phyloP scores from a whole-genome alignment of 2,113 vertebrate species.

The Zapornia atra region DNA sequence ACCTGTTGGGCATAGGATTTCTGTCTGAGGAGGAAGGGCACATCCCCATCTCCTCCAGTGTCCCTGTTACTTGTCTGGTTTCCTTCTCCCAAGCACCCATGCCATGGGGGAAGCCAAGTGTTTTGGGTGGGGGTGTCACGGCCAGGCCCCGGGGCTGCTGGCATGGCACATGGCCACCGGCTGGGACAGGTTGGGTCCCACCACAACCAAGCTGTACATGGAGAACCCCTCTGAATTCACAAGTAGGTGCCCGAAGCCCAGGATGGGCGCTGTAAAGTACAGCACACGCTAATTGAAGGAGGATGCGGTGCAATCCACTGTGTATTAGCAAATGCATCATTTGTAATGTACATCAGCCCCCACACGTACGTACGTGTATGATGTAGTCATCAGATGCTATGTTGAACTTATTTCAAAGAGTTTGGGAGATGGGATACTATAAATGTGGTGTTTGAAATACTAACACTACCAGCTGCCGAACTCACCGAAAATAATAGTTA shows the following conservation, averaged over 20 bases:
- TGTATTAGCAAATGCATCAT: background rate
- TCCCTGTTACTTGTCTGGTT: background rate
- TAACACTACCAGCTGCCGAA: conserved; percentile 14
- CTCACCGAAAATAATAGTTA: background rate
- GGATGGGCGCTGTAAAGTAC: background rate
- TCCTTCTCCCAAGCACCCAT: background rate
- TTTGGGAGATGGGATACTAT: background rate
- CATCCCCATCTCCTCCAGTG: fast-evolving
- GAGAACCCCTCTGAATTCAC: background rate
- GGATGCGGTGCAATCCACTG: fast-evolving
- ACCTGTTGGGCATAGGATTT: background rate
- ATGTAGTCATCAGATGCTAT: background rate
- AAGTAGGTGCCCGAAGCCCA: fast-evolving
- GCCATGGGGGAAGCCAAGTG: background rate
- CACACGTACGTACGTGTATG: fast-evolving
- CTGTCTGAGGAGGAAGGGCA: background rate
- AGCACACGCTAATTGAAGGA: background rate
- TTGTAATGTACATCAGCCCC: background rate
- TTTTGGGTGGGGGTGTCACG: background rate
- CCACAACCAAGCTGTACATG: background rate
- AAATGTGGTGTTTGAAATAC: background rate
- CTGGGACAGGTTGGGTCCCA: fast-evolving
- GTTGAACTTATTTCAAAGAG: background rate
- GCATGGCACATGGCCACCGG: fast-evolving
- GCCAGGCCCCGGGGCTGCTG: background rate